Conservation (phyloP, 2,797 vertebrate genomes). For the Alectoris magna region DNA sequence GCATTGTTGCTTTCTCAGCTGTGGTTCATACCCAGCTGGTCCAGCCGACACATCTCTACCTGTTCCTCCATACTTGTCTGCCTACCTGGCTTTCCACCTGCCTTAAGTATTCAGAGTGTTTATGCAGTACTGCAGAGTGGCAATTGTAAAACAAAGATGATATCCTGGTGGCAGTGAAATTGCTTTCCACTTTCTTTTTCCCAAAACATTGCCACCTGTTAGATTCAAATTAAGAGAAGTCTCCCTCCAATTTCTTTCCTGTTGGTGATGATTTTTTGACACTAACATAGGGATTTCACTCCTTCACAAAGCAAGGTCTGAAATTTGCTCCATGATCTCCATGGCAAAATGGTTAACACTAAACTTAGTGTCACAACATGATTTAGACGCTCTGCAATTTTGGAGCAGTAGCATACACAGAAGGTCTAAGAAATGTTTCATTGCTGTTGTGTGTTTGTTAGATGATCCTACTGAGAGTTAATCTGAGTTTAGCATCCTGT, state of each 20-base stretch:
- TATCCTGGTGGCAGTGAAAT: neutral
- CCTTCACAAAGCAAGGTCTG: neutral
- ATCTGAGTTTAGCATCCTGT: neutral
- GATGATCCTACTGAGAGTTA: neutral
- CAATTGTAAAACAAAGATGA: neutral
- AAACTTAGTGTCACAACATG: neutral
- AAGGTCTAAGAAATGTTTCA: neutral
- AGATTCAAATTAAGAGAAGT: neutral
- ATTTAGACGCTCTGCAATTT: neutral
- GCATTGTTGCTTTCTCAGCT: neutral
- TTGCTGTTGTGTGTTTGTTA: neutral
- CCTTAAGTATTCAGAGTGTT: neutral
- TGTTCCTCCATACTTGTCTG: neutral
- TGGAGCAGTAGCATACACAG: neutral
- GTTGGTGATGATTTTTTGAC: neutral
- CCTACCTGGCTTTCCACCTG: neutral
- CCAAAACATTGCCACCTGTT: neutral
- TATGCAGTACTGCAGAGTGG: neutral
- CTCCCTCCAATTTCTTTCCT: neutral
- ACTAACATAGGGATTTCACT: neutral
- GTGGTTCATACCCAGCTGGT: neutral
- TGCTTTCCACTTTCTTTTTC: neutral
- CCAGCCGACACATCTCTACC: neutral
- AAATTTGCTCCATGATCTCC: neutral
- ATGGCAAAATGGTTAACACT: neutral